A percentile compares a stretch with the other conserved stretches of the same genome.
These are phyloP conservation scores for Peromyscus californicus DNA, from an alignment of 2,113 vertebrate genomes.

Conservation along the genomic window DNA sequence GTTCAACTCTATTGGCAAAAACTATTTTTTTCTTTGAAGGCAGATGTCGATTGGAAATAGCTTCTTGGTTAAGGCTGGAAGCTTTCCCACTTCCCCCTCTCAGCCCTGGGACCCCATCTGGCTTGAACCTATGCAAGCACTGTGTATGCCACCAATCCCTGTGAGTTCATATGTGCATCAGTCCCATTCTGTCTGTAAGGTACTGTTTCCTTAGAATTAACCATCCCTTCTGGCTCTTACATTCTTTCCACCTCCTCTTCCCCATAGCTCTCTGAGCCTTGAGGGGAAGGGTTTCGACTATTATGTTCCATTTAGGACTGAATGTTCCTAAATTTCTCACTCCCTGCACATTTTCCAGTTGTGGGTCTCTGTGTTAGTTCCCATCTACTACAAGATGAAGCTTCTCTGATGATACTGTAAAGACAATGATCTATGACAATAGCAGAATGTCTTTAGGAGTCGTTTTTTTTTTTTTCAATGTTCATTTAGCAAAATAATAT, in stretches of 20 bases:
- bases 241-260: background rate
- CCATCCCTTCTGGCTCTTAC: background rate
- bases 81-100: background rate
- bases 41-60: background rate
- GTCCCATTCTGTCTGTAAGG: background rate
- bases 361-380: background rate
- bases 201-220: background rate
- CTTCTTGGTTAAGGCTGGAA: background rate
- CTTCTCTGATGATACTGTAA: background rate
- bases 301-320: background rate
- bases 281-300: rapidly evolving
- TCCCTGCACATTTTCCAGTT: background rate
- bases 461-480: background rate
- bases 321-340: background rate
- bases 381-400: background rate
- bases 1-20: background rate
- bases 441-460: background rate
- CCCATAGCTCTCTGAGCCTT: background rate
- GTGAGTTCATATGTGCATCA: background rate
- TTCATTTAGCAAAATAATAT: background rate
- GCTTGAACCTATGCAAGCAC: background rate
- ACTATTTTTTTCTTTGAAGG: background rate
- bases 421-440: background rate
- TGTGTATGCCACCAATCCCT: background rate
- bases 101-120: background rate